phyloP scores from a whole-genome alignment of 30 jellyfish, hydroid and myxozoan species.

The Mastigias papua region DNA sequence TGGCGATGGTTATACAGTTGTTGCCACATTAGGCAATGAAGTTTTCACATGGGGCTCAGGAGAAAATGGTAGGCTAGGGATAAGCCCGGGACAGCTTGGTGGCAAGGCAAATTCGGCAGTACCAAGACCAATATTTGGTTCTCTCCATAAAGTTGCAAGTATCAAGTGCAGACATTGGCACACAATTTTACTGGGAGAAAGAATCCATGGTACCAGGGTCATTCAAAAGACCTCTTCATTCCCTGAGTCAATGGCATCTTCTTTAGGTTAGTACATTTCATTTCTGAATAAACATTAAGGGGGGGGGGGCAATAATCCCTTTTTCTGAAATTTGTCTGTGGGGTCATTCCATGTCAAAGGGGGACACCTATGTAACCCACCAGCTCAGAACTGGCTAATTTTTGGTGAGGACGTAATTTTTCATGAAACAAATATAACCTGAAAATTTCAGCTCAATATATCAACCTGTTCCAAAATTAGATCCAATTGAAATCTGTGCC shows the following conservation, averaged over 20 bases:
- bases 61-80: constrained; percentile 89
- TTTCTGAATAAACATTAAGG: neutral
- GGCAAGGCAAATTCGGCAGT: constrained; percentile 75
- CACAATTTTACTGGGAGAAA: constrained; percentile 80
- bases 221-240: constrained; percentile 72
- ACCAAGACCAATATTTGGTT: constrained; percentile 95
- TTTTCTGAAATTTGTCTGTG: neutral
- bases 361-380: too few species aligned
- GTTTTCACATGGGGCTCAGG: constrained; percentile 90
- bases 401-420: too few species aligned
- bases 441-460: too few species aligned
- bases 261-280: constrained; percentile 19
- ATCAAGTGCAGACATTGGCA: constrained; percentile 88
- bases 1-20: constrained; percentile 93
- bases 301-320: neutral
- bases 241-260: constrained; percentile 68
- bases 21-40: constrained; percentile 86
- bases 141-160: constrained; percentile 90
- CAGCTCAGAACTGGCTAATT: too few species aligned
- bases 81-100: constrained; percentile 64
- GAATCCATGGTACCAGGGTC: constrained; percentile 75
- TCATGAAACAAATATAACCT: too few species aligned
- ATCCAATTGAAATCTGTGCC: too few species aligned
- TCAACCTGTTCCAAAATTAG: too few species aligned
- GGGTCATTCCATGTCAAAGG: too few species aligned